These are phyloP conservation scores for Diplodus puntazzo DNA, from an alignment of 2,797 vertebrate genomes.

Conservation along the genomic window DNA sequence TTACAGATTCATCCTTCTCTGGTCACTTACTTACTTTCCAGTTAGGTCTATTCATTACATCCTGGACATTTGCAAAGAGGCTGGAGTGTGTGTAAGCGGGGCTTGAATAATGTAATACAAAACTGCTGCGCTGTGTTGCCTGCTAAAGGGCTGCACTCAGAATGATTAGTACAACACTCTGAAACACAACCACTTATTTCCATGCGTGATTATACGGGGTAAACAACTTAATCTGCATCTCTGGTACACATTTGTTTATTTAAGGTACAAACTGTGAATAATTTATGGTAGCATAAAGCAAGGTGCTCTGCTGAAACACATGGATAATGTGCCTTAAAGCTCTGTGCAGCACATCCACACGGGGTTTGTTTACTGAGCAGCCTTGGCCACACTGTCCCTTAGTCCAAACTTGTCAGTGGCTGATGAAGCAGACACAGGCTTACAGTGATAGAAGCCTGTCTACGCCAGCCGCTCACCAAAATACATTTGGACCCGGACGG, in stretches of 20 bases:
- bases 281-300: slow-evolving; percentile 52
- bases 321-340: slow-evolving; percentile 8
- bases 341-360: slow-evolving; percentile 3
- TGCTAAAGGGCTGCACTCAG: slow-evolving; percentile 58
- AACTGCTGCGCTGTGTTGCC: slow-evolving; percentile 55
- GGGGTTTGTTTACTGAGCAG: slow-evolving; percentile 16
- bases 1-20: slow-evolving; percentile 29
- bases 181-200: slow-evolving; percentile 60
- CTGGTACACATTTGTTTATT: slow-evolving; percentile 52
- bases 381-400: not conserved
- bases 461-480: slow-evolving; percentile 31
- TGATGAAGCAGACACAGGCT: slow-evolving; percentile 41
- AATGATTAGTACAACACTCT: slow-evolving; percentile 74
- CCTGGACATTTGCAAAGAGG: slow-evolving; percentile 44
- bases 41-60: slow-evolving; percentile 52
- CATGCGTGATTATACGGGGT: slow-evolving; percentile 51
- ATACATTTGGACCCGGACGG: slow-evolving; percentile 30
- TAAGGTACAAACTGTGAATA: slow-evolving; percentile 52
- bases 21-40: slow-evolving; percentile 32
- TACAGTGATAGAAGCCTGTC: slow-evolving; percentile 23
- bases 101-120: slow-evolving; percentile 63
- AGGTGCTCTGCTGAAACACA: slow-evolving; percentile 29
- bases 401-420: slow-evolving; percentile 29
- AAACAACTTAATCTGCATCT: slow-evolving; percentile 68
- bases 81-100: slow-evolving; percentile 30